Evolutionary conservation across 2,888 invertebrate genomes (phyloP).

Genomic region (Spicauda simplicius): DNA sequence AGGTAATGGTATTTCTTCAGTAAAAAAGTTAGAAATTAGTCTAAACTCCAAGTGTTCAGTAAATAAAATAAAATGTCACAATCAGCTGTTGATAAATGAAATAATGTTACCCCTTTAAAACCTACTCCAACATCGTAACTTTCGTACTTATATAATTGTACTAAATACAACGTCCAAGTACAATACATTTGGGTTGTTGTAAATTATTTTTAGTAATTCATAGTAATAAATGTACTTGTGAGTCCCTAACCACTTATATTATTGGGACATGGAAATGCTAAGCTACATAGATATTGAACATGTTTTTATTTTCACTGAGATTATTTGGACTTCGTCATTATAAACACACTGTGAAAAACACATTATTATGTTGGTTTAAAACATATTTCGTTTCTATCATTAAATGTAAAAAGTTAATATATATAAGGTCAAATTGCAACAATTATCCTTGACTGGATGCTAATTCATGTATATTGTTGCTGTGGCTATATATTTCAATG

Average conservation of each 20-base stretch:
- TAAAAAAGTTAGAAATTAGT: neutral
- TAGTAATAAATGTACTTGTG: no score
- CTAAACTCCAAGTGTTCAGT: neutral
- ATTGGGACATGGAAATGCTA: neutral
- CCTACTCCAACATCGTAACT: neutral
- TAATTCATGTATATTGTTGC: conserved; percentile 41
- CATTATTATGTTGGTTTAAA: neutral
- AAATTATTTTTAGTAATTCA: no score
- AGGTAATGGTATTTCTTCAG: conserved; percentile 80
- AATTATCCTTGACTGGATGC: conserved; percentile 1
- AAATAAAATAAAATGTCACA: conserved; percentile 29
- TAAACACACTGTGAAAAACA: no score
- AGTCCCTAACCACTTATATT: neutral
- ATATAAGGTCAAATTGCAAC: neutral
- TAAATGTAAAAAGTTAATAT: neutral
- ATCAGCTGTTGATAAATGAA: conserved; percentile 43
- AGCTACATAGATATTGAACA: neutral
- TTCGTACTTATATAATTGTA: no score
- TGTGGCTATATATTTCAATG: neutral
- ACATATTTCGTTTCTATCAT: neutral
- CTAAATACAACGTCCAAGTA: no score
- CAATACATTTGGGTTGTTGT: no score
- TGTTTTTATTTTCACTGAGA: neutral
- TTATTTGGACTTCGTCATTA: neutral
- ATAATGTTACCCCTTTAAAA: conserved; percentile 3